Base-by-base conservation (phyloP, 2,888 invertebrate species). In the Leptarthrus brevirostris region DNA sequence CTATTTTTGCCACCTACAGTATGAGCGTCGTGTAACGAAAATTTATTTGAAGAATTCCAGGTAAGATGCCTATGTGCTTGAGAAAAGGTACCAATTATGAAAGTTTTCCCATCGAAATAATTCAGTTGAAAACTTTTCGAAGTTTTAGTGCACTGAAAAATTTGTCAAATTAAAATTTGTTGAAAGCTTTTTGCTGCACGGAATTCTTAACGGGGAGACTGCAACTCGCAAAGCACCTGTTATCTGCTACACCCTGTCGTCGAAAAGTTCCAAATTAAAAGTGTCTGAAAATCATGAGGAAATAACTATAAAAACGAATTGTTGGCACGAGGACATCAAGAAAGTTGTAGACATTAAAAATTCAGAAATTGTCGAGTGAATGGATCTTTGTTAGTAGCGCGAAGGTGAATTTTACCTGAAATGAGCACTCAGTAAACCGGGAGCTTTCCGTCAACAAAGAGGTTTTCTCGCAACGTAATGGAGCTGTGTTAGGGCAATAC, bases 221-320 rank as follows among this genome's bases (percentile, higher is more conserved):
- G 40, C 12, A 40, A 40, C 1, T 40, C 3, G 6, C 40, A 12
- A 40, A 40, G 12, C 3, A 12, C 40, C 40, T 40, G 30, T 30
- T 8, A 30, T 3, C 30, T 30, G 30, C 30, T 8, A 8, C 30
- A 3, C 30, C 30, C 30, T 30, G 30, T 30, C 30, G 30, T 40
- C n/a, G 12, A 40, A 40, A 12, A 40, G n/a, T 40, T 40, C 12
- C 44, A 44, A 64, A 64, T 64, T 64, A 44, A 44, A 47, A 64
- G 16, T 24, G n/a, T 47, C 24, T 22, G 22, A 24, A 44, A 64
- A 64, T 64, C 22, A 64, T 24, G 64, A 44, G 47, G 24, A 64
- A 44, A 64, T 24, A 44, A 47, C 64, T 47, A 22, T 47, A 64
- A 64, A 64, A 64, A 44, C 47, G 44, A 64, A 24, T 64, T 64